These are phyloP conservation scores for Falcunculus frontatus DNA, from an alignment of 2,113 vertebrate genomes.

Conservation along the genomic window DNA sequence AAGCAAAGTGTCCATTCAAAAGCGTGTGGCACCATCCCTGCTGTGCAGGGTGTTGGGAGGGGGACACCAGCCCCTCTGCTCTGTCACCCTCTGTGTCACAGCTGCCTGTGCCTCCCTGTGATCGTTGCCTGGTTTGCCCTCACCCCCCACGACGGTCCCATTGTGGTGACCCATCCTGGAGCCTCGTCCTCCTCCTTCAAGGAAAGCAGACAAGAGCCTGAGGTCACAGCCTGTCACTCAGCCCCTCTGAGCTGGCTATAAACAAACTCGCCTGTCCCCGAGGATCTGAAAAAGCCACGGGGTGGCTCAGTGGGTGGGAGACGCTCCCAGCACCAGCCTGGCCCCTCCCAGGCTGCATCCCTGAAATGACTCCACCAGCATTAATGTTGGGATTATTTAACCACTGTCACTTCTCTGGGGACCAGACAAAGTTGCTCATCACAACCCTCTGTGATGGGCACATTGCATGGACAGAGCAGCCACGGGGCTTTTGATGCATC, in stretches of 20 bases:
- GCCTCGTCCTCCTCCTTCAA: background rate
- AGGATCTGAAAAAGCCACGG: background rate
- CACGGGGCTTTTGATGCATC: background rate
- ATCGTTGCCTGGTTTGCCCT: background rate
- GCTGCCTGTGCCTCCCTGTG: background rate
- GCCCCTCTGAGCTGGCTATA: background rate
- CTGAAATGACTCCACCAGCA: background rate
- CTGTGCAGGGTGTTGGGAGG: background rate
- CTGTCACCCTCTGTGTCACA: background rate
- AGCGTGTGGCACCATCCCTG: accelerated
- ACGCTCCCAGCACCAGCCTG: accelerated
- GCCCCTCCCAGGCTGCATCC: background rate
- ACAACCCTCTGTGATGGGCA: accelerated
- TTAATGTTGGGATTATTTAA: background rate
- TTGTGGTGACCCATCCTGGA: background rate
- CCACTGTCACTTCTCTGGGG: background rate
- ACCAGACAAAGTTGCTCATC: background rate
- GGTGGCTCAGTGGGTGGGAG: background rate
- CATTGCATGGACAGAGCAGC: background rate
- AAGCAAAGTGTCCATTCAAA: background rate
- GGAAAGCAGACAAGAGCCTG: background rate
- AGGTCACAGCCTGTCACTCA: background rate
- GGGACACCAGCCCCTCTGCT: background rate
- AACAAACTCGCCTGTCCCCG: accelerated
- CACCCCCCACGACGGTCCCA: accelerated